These are phyloP conservation scores for Sakesphorus luctuosus DNA, from an alignment of 2,113 vertebrate genomes.

Conservation along the genomic window DNA sequence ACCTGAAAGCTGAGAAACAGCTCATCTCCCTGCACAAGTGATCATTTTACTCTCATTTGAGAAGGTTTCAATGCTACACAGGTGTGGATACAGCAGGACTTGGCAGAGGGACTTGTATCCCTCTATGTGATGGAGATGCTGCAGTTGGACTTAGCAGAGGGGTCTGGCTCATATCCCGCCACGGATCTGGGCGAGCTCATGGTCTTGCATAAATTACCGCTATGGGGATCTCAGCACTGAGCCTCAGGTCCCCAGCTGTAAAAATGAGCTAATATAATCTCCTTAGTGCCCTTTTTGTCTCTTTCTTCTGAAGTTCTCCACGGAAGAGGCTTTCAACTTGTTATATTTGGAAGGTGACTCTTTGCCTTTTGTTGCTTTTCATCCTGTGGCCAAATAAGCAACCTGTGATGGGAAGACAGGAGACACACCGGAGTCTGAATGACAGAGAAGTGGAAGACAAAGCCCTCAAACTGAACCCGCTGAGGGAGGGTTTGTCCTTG, in stretches of 20 bases:
- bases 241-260: background rate
- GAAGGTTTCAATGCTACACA: background rate
- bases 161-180: background rate
- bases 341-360: background rate
- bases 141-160: background rate
- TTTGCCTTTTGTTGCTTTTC: background rate
- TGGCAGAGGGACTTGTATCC: background rate
- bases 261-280: background rate
- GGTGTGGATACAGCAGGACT: background rate
- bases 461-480: background rate
- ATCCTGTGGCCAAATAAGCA: background rate
- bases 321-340: background rate
- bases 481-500: background rate
- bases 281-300: background rate
- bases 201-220: background rate
- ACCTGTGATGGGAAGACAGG: background rate
- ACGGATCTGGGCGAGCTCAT: background rate
- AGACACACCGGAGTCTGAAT: fast-evolving
- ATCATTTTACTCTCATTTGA: background rate
- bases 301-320: background rate
- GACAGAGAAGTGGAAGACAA: background rate
- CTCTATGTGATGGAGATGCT: fast-evolving
- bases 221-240: background rate
- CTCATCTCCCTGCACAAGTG: background rate
- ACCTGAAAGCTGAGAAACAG: background rate